Percentiles rank a stretch among this genome's conserved stretches.
Evolutionary conservation across 2,888 invertebrate species (phyloP).

Genomic region (Cordilura impudica): DNA sequence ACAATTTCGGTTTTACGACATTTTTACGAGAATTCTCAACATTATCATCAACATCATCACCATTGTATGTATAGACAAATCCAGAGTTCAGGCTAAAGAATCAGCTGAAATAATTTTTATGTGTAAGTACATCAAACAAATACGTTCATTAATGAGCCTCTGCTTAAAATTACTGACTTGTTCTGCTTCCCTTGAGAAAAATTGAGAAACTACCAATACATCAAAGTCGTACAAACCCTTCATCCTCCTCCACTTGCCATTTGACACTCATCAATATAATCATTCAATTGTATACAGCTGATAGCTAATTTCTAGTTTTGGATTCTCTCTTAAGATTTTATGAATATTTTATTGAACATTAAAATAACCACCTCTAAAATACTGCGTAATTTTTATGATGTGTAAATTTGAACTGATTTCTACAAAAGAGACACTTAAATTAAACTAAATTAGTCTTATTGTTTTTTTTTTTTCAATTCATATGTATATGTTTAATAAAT

Average conservation of each 20-base stretch:
- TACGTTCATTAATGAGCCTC: neutral
- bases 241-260: neutral
- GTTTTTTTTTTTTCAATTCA: no score
- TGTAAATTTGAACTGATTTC: no score
- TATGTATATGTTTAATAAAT: no score
- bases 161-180: neutral
- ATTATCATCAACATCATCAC: slow-evolving; percentile 56
- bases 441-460: neutral
- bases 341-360: slow-evolving; percentile 19
- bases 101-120: neutral
- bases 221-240: neutral
- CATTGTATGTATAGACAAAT: neutral
- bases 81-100: neutral
- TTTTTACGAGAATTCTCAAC: slow-evolving; percentile 65
- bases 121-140: neutral
- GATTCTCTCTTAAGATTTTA: neutral
- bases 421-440: neutral
- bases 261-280: neutral
- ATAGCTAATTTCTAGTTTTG: neutral
- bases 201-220: neutral
- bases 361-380: slow-evolving; percentile 21
- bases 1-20: slow-evolving; percentile 60
- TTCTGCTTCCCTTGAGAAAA: neutral
- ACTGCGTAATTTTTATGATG: slow-evolving; percentile 3
- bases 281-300: neutral